phyloP scores from a whole-genome alignment of 2,888 invertebrate species.

The Ditula angustiorana region DNA sequence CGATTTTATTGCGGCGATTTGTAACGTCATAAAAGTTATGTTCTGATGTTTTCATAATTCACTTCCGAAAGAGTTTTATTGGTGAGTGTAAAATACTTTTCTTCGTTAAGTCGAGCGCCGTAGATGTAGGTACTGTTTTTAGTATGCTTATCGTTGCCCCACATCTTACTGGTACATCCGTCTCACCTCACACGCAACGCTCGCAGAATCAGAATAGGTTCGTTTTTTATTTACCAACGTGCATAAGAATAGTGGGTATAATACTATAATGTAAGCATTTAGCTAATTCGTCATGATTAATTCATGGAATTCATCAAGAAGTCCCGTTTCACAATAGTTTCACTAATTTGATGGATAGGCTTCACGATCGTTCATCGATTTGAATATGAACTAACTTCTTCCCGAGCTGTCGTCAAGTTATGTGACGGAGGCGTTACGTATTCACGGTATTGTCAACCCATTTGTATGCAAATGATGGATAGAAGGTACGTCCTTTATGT shows the following conservation, averaged over 20 bases:
- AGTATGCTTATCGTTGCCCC: constrained; percentile 3
- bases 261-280: neutral
- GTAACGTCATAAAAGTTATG: constrained; percentile 20
- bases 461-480: constrained; percentile 25
- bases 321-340: constrained; percentile 29
- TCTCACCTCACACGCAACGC: constrained; percentile 6
- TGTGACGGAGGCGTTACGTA: neutral
- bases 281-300: constrained; percentile 13
- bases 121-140: neutral
- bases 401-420: constrained; percentile 14
- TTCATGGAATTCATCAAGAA: constrained; percentile 13
- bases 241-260: neutral
- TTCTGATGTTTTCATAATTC: constrained; percentile 7
- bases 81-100: neutral
- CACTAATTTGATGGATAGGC: constrained; percentile 31
- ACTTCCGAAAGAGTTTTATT: constrained; percentile 21
- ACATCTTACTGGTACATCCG: constrained; percentile 24
- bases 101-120: neutral
- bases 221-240: neutral
- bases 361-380: constrained; percentile 17
- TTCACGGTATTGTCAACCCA: constrained; percentile 3
- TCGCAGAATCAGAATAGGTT: constrained; percentile 3
- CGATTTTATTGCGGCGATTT: constrained; percentile 23
- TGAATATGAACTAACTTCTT: constrained; percentile 20
- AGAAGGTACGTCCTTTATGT: constrained; percentile 11